Evolutionary conservation across 2,113 vertebrate species (phyloP).

Genomic region (Hypomesus transpacificus): DNA sequence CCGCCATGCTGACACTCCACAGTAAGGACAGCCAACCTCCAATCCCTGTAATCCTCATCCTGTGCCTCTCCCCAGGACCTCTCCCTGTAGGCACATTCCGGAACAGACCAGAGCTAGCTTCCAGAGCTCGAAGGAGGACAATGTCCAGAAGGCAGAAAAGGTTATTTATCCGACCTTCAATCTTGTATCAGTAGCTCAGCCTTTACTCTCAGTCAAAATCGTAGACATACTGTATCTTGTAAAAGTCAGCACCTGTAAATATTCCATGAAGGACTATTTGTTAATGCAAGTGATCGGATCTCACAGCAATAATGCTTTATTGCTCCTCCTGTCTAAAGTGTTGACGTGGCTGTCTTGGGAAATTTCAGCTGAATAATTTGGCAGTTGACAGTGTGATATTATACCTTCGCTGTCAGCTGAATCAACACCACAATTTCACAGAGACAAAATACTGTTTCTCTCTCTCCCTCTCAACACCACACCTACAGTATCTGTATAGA

Average conservation of each 20-base stretch:
- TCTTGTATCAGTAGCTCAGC: no score
- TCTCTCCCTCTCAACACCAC: no score
- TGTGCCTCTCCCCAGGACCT: background rate
- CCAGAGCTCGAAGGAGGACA: no score
- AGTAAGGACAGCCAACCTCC: conserved; percentile 7
- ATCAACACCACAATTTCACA: background rate
- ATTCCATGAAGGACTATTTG: no score
- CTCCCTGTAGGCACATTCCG: conserved; percentile 10
- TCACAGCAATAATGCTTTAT: background rate
- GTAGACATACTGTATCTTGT: no score
- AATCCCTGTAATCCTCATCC: conserved; percentile 2
- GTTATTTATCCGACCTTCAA: no score
- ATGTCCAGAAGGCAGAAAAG: no score
- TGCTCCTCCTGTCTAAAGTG: background rate
- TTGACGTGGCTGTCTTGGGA: background rate
- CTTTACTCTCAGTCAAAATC: no score
- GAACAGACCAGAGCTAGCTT: background rate
- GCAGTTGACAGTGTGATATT: background rate
- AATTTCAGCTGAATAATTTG: background rate
- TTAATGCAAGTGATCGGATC: no score
- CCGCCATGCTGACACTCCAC: conserved; percentile 30
- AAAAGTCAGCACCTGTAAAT: no score
- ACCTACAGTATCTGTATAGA: no score
- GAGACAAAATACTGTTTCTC: no score
- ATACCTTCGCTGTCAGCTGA: background rate